Percentiles rank a stretch among this genome's conserved stretches.
These are phyloP conservation scores for Leptinotarsa texana DNA, from an alignment of 1,140 invertebrate genomes.

Conservation along the genomic window DNA sequence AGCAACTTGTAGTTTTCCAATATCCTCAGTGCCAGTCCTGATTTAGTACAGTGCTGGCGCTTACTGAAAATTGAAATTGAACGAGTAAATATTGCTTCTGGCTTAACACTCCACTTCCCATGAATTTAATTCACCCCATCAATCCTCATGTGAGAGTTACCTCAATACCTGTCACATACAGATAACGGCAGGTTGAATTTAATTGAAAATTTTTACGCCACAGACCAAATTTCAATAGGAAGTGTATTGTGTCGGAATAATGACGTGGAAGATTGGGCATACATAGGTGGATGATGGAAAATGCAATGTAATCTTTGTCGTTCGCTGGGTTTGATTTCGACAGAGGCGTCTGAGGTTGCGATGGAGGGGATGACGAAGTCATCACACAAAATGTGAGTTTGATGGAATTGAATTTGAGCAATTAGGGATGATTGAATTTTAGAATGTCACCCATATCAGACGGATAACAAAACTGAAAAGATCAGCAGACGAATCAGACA, in stretches of 20 bases:
- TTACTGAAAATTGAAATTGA: conserved; percentile 10
- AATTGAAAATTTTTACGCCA: conserved; percentile 23
- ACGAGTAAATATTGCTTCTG: conserved; percentile 17
- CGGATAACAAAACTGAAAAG: too few relatives aligned
- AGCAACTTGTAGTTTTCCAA: conserved; percentile 6
- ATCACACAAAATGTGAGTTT: too few relatives aligned
- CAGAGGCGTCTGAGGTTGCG: too few relatives aligned
- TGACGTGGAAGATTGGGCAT: conserved; percentile 21
- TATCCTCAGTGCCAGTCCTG: conserved; percentile 6
- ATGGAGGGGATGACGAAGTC: too few relatives aligned
- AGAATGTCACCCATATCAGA: too few relatives aligned
- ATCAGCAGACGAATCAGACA: too few relatives aligned
- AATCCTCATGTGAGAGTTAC: conserved; percentile 17
- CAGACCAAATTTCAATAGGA: conserved; percentile 8
- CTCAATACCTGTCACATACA: conserved; percentile 23
- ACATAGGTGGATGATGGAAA: conserved; percentile 1
- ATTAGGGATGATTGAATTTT: too few relatives aligned
- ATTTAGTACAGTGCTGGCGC: conserved; percentile 4
- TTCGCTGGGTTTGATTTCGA: too few relatives aligned
- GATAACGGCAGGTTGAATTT: conserved; percentile 17
- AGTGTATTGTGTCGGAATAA: conserved; percentile 11
- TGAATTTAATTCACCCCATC: conserved; percentile 17
- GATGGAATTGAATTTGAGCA: too few relatives aligned
- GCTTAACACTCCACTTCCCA: conserved; percentile 18
- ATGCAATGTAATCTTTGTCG: neutral